These are phyloP conservation scores for Lanistes nyassanus DNA, from an alignment of 1,140 invertebrate genomes.

Conservation along the genomic window DNA sequence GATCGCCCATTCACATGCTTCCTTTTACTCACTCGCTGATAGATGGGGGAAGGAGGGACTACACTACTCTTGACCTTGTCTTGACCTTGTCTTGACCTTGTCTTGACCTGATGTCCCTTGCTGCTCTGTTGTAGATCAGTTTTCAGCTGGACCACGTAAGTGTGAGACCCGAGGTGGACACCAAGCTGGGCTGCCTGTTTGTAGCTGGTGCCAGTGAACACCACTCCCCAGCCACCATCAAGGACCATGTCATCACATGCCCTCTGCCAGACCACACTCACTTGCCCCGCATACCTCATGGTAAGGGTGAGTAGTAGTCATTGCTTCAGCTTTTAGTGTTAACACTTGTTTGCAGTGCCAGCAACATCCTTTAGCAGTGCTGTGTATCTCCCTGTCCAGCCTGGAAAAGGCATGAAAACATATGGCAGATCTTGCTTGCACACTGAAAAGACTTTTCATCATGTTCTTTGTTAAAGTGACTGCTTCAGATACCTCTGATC, in stretches of 20 bases:
- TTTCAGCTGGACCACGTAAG: constrained; percentile 51
- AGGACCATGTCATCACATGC: constrained; percentile 45
- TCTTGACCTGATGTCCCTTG: background rate
- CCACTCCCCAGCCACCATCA: constrained; percentile 44
- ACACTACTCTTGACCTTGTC: background rate
- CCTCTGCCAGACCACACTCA: constrained; percentile 40
- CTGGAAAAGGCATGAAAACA: too few species aligned
- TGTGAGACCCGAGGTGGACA: constrained; percentile 21
- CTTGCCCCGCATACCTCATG: constrained; percentile 45
- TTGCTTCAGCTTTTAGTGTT: background rate
- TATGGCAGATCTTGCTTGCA: too few species aligned
- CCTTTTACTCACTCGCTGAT: background rate
- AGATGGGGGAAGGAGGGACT: background rate
- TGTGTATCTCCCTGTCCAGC: too few species aligned
- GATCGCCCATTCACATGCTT: too few species aligned
- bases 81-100: background rate
- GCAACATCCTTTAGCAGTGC: too few species aligned
- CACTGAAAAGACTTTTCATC: too few species aligned
- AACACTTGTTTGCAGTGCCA: constrained; percentile 9
- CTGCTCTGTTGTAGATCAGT: constrained; percentile 35
- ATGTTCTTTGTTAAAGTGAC: too few species aligned
- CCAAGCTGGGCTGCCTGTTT: constrained; percentile 49
- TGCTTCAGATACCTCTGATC: too few species aligned
- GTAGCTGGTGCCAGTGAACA: constrained; percentile 36
- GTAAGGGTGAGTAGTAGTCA: constrained; percentile 56